These are phyloP conservation scores for Drosophila kikkawai DNA, from an alignment of 1,140 invertebrate species.

Conservation along the genomic window DNA sequence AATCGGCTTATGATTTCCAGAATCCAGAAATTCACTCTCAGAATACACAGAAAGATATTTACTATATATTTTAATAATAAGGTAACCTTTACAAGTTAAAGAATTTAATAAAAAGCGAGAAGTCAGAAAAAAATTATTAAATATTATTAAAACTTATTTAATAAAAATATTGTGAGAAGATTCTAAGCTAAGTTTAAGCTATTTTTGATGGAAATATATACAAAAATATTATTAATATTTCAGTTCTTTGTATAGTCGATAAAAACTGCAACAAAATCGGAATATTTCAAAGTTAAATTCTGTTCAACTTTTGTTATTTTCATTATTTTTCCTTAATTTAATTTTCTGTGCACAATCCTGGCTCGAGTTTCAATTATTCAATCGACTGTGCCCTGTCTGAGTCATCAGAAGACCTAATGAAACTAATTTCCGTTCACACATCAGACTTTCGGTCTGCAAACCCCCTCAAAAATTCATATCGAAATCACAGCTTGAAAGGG, in stretches of 20 bases:
- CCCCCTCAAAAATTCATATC: constrained; percentile 11
- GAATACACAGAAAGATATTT: neutral
- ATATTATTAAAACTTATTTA: neutral
- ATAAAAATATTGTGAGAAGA: neutral
- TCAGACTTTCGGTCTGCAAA: neutral
- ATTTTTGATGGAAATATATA: neutral
- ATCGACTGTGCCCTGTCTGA: constrained; percentile 15
- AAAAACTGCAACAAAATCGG: no score
- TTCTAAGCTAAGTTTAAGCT: no score
- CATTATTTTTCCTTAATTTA: no score
- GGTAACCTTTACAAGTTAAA: no score
- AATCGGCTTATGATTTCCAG: constrained; percentile 11
- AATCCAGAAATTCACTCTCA: neutral
- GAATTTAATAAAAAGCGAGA: neutral
- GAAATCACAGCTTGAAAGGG: constrained; percentile 3
- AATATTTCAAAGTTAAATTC: neutral
- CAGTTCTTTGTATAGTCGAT: neutral
- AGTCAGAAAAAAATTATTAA: neutral
- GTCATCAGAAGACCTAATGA: constrained; percentile 46
- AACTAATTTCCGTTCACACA: constrained; percentile 52
- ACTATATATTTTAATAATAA: neutral
- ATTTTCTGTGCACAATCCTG: neutral
- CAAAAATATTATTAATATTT: neutral
- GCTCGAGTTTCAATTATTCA: neutral
- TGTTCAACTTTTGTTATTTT: no score